Evolutionary conservation across 2,888 invertebrate species (phyloP), one percentile per base, ranked within the genome.

Genomic region (Clistopyga incitator): DNA sequence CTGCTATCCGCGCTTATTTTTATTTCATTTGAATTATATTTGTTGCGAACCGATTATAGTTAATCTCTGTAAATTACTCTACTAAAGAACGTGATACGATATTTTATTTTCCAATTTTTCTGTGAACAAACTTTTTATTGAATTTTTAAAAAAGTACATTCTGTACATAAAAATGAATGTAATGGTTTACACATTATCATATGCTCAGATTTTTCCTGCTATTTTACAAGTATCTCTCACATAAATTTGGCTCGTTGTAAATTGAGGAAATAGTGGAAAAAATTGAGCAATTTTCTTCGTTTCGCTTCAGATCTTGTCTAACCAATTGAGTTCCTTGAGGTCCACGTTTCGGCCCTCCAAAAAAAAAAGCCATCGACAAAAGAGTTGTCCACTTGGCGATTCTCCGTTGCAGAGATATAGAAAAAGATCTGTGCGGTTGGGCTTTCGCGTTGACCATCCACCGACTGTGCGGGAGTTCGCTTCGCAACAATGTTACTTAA

Each of bases 401-500:
- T 84, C 68, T 72, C 50, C 25, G 38, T 61, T 71, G 47, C 47
- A 11, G 23, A 72, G 25, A 67, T 50, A 45, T 56, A 70, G 47
- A 76, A 81, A 82, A 77, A 81, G 72, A 82, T 78, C 75, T 76
- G 82, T 56, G 78, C 72, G 78, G 61, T 56, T 78, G 38, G 68
- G 82, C 52, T 72, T 76, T 81, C 42, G 78, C 56, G 84, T 81
- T 87, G 88, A 89, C 89, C 89, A 11, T 18, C 38, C 34, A 88
- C 87, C 88, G 85, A 87, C 87, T 80, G 89, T 78, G 88, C 84
- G 75, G 84, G 87, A 86, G 87, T 88, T 87, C 86, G 74, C 87
- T 74, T 84, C 86, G 88, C 85, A 90, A 91, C 92, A 91, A 91
- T 91, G 91, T 92, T 91, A 88, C 91, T 92, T 92, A 93, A 93